A percentile compares a stretch with the other conserved stretches of the same genome.
phyloP scores from a whole-genome alignment of 2,888 invertebrate species.

The Drosophila kuntzei region DNA sequence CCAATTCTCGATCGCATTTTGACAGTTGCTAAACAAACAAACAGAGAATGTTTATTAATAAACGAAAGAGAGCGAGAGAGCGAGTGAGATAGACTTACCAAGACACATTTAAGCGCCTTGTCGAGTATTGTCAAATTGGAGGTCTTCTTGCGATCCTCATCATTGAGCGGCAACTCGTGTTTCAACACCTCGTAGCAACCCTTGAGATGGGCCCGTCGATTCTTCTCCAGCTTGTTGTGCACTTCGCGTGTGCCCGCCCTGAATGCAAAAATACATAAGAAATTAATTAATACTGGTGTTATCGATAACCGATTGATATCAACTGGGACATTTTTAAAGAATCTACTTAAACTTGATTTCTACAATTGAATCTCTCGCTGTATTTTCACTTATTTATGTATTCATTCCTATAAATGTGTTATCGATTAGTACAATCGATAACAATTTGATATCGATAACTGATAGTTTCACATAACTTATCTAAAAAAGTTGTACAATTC shows the following conservation, averaged over 20 bases:
- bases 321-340: slow-evolving; percentile 79
- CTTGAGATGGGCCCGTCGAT: slow-evolving; percentile 96
- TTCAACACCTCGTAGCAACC: slow-evolving; percentile 97
- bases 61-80: neutral
- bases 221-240: slow-evolving; percentile 98
- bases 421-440: too few species aligned
- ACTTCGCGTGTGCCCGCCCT: slow-evolving; percentile 95
- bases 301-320: neutral
- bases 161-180: slow-evolving; percentile 92
- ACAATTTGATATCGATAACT: too few species aligned
- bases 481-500: too few species aligned
- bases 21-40: slow-evolving; percentile 88
- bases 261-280: neutral
- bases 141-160: slow-evolving; percentile 96
- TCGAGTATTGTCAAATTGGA: slow-evolving; percentile 97
- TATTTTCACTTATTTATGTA: too few species aligned
- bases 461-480: too few species aligned
- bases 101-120: slow-evolving; percentile 93
- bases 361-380: too few species aligned
- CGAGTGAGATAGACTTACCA: slow-evolving; percentile 86
- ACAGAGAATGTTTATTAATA: too few species aligned
- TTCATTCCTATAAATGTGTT: slow-evolving; percentile 73
- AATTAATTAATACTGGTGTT: neutral
- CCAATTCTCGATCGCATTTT: slow-evolving; percentile 92
- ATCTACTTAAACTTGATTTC: too few species aligned